Evolutionary conservation across 2,797 vertebrate species (phyloP).

Genomic region (Hybognathus amarus): DNA sequence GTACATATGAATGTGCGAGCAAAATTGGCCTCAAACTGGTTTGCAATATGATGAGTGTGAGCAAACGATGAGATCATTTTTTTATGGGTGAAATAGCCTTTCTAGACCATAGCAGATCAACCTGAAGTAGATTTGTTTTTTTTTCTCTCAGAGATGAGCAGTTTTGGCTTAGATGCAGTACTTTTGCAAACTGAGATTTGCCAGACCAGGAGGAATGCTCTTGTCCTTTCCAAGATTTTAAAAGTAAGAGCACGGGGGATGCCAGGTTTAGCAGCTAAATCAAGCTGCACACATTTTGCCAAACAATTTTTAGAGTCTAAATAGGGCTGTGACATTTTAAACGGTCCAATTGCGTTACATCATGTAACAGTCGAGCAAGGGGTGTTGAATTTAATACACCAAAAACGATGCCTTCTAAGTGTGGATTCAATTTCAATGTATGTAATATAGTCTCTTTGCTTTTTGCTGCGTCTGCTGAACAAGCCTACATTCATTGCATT

Average conservation of each 20-base stretch:
- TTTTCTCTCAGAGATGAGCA: background rate
- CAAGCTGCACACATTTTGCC: slow-evolving; percentile 38
- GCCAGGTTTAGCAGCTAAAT: slow-evolving; percentile 54
- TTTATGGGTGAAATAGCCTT: background rate
- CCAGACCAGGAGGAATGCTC: slow-evolving; percentile 3
- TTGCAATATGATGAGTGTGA: background rate
- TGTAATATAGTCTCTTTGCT: background rate
- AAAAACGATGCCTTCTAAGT: background rate
- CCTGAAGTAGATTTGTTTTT: background rate
- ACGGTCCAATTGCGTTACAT: slow-evolving; percentile 34
- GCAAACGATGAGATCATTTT: background rate
- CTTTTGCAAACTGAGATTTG: slow-evolving; percentile 62
- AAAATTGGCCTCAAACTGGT: background rate
- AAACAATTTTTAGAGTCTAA: slow-evolving; percentile 49
- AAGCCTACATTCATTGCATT: slow-evolving; percentile 15
- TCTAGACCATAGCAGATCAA: background rate
- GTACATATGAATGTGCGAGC: background rate
- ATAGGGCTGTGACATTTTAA: slow-evolving; percentile 42
- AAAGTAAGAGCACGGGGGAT: slow-evolving; percentile 39
- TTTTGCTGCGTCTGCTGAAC: slow-evolving; percentile 12
- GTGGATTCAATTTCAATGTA: background rate
- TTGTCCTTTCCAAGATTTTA: slow-evolving; percentile 59
- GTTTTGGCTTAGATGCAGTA: slow-evolving; percentile 61
- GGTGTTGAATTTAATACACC: slow-evolving; percentile 28
- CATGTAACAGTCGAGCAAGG: slow-evolving; percentile 34